A percentile compares a stretch with the other conserved stretches of the same genome.
These are phyloP conservation scores for Struthidea cinerea DNA, from an alignment of 2,113 vertebrate species.

Conservation along the genomic window DNA sequence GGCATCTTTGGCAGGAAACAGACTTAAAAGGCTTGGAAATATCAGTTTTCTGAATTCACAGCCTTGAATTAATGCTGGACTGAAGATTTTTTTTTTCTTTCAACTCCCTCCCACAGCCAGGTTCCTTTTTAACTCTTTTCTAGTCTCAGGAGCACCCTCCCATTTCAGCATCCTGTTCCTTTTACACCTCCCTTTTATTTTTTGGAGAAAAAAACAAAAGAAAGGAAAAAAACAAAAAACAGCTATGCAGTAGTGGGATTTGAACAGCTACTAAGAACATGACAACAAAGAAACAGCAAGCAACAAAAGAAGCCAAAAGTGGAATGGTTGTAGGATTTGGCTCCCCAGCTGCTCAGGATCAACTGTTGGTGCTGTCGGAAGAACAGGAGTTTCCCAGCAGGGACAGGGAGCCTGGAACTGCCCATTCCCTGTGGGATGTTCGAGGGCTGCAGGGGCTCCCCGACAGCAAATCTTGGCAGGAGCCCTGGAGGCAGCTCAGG, in stretches of 20 bases:
- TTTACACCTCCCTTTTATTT: neutral
- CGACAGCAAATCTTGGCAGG: neutral
- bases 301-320: neutral
- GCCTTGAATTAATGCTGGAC: neutral
- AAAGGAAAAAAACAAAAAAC: accelerated
- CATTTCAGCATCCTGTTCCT: neutral
- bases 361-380: accelerated
- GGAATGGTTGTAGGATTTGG: neutral
- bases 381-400: neutral
- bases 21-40: neutral
- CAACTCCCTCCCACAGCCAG: neutral
- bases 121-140: neutral
- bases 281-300: neutral
- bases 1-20: neutral
- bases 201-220: accelerated
- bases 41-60: neutral
- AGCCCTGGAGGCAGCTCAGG: neutral
- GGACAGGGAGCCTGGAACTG: neutral
- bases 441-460: neutral
- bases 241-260: neutral
- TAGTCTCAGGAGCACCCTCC: neutral
- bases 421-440: neutral
- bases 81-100: neutral
- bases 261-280: neutral
- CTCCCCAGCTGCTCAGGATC: neutral